A percentile compares a stretch with the other conserved stretches of the same genome.
phyloP scores from a whole-genome alignment of 2,113 vertebrate genomes.

The Hydropotes inermis region DNA sequence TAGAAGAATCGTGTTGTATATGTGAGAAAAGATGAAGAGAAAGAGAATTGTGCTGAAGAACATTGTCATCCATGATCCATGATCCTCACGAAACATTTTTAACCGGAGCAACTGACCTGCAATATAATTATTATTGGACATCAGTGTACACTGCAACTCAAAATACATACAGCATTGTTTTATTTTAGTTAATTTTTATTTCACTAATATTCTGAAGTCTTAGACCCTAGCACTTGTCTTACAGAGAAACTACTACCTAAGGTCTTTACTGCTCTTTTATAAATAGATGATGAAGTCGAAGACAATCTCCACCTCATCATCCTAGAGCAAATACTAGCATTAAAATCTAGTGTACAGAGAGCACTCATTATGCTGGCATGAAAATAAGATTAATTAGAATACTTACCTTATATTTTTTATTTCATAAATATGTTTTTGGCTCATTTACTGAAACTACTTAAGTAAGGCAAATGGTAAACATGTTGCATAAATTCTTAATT shows the following conservation, averaged over 20 bases:
- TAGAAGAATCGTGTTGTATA: slow-evolving; percentile 95
- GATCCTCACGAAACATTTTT: slow-evolving; percentile 98
- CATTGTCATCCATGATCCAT: slow-evolving; percentile 99
- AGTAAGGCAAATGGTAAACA: background rate
- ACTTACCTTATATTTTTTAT: background rate
- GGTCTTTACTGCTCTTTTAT: background rate
- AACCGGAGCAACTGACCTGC: slow-evolving; percentile 94
- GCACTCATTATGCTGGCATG: background rate
- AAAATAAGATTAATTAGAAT: background rate
- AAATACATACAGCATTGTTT: background rate
- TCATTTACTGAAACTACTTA: background rate
- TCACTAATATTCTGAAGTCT: background rate
- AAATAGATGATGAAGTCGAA: background rate
- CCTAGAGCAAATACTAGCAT: background rate
- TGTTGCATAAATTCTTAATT: background rate
- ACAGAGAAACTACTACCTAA: background rate
- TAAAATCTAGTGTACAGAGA: background rate
- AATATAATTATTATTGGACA: slow-evolving; percentile 63
- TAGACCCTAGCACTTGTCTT: background rate
- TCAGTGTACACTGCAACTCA: background rate
- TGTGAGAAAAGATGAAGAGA: slow-evolving; percentile 98
- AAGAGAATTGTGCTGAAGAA: slow-evolving; percentile 98
- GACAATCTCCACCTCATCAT: background rate
- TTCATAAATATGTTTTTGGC: background rate
- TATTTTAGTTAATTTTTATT: background rate